Conservation (phyloP, 2,888 invertebrate genomes). For the Coelopa pilipes region DNA sequence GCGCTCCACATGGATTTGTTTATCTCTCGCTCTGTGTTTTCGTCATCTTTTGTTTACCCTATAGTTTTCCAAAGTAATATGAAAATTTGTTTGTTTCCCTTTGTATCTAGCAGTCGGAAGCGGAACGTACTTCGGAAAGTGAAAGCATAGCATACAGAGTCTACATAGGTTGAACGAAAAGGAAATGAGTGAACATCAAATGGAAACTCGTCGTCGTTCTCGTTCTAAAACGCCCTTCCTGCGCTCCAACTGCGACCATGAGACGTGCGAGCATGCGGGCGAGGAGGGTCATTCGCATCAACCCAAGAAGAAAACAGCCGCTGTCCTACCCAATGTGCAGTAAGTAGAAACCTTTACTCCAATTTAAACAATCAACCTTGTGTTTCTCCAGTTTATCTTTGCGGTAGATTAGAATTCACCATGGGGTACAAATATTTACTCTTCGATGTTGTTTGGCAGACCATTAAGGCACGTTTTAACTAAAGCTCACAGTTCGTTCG, state of each 20-base stretch:
- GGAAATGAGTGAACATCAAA: slow-evolving; percentile 60
- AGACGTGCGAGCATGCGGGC: slow-evolving; percentile 69
- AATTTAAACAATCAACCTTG: neutral
- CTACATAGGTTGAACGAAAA: neutral
- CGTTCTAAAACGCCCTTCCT: slow-evolving; percentile 77
- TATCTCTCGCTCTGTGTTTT: neutral
- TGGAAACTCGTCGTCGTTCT: slow-evolving; percentile 75
- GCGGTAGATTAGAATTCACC: too few species aligned
- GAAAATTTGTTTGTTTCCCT: neutral
- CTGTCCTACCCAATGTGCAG: slow-evolving; percentile 57
- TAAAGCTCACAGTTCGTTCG: too few species aligned
- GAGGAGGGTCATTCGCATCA: slow-evolving; percentile 70
- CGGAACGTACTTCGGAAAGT: neutral
- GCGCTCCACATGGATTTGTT: neutral
- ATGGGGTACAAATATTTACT: too few species aligned
- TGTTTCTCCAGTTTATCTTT: too few species aligned
- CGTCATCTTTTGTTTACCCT: slow-evolving; percentile 5
- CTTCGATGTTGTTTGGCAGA: too few species aligned
- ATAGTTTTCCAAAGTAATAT: neutral
- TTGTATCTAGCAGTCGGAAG: neutral
- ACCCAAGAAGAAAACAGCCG: slow-evolving; percentile 60
- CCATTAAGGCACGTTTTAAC: too few species aligned
- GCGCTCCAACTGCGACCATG: slow-evolving; percentile 71
- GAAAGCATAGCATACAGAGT: neutral
- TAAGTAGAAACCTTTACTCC: slow-evolving; percentile 49